Conservation (phyloP, 2,888 invertebrate genomes). For the Polyploca ridens region DNA sequence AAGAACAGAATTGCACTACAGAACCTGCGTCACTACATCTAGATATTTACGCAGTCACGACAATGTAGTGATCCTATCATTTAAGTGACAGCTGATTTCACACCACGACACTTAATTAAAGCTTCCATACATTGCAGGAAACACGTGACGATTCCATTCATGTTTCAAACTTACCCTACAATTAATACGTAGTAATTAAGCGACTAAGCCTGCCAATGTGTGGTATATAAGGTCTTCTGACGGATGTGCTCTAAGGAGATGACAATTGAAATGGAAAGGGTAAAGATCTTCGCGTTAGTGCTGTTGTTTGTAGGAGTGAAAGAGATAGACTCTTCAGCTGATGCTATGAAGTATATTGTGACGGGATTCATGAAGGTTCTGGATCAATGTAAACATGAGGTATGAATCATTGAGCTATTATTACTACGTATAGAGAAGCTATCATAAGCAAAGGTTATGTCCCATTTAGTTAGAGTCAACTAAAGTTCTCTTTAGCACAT, state of each 20-base stretch:
- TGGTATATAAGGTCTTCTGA: conserved; percentile 23
- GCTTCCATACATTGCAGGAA: background rate
- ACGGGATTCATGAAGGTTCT: conserved; percentile 61
- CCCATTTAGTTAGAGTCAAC: no score
- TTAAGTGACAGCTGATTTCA: background rate
- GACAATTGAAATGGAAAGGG: conserved; percentile 14
- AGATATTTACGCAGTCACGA: background rate
- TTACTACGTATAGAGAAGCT: no score
- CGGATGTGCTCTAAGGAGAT: background rate
- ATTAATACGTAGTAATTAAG: background rate
- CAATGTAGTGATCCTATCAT: background rate
- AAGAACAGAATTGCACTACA: no score
- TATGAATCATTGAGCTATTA: no score
- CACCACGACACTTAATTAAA: background rate
- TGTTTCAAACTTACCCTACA: background rate
- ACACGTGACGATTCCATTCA: background rate
- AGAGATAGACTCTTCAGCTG: conserved; percentile 42
- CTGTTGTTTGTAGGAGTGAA: conserved; percentile 31
- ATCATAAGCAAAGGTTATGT: no score
- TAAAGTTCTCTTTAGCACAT: no score
- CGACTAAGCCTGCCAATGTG: background rate
- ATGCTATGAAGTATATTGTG: conserved; percentile 57
- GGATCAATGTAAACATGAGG: conserved; percentile 63
- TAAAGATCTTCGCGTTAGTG: conserved; percentile 23
- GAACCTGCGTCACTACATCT: no score